Conservation (phyloP, 2,113 vertebrate species). For the Oceanites oceanicus region DNA sequence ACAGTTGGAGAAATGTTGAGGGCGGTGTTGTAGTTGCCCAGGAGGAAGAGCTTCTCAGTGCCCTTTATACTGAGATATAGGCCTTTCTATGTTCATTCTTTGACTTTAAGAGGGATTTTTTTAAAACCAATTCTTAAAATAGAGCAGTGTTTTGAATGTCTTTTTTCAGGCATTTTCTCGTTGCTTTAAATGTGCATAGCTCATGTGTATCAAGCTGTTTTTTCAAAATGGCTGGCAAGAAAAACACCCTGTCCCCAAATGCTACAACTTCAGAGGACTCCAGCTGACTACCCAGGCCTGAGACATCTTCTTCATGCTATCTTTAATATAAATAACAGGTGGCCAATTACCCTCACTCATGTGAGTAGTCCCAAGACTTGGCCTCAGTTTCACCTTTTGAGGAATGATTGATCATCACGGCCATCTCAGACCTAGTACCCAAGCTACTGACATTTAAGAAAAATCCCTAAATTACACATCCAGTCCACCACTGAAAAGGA, state of each 20-base stretch:
- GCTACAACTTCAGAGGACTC: background rate
- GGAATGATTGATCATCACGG: background rate
- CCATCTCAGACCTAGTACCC: background rate
- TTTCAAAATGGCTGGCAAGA: background rate
- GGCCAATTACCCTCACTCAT: too few species aligned
- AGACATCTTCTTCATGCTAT: background rate
- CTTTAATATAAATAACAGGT: background rate
- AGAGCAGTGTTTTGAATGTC: background rate
- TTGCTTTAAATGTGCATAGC: background rate
- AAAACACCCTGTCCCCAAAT: fast-evolving
- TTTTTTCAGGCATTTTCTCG: background rate
- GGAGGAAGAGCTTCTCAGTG: background rate
- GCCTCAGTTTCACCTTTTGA: background rate
- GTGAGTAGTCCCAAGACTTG: background rate
- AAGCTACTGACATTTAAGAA: background rate
- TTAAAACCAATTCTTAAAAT: background rate
- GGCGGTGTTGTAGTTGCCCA: background rate
- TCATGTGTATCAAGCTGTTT: background rate
- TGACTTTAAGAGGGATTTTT: background rate
- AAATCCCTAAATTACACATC: background rate
- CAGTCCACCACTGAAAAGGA: background rate
- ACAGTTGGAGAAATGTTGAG: background rate
- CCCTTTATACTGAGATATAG: background rate
- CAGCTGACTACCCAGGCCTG: background rate
- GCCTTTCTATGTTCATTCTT: background rate